Base-by-base conservation (phyloP, 1,140 invertebrate genomes). In the Ceratosolen fusciceps region DNA sequence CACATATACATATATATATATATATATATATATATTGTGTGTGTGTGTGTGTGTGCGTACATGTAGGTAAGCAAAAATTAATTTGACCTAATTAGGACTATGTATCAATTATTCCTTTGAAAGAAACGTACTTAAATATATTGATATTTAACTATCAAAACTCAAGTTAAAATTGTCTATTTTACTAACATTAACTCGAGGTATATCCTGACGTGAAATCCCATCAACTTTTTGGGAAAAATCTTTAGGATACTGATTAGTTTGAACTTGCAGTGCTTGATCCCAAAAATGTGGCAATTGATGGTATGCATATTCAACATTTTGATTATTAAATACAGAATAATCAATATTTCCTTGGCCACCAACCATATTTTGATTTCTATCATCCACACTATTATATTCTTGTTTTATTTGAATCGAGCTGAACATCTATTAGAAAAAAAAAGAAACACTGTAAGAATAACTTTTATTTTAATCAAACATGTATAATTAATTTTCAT, bases 331-430 rank as follows among this genome's bases (percentile, higher is more conserved):
- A 71, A 89, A 90, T 54, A 85, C 83, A 39, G 88, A 83, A 85
- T 89, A 90, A 68, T 89, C 86, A 16, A 86, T 83, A 82, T 83
- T 83, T 21, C 49, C 24, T 75, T 62, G 68, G 74, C 84, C 85
- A 79, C 83, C 79, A 79, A 81, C 84, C 74, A 83, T 84, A 80
- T 80, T 83, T 83, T 82, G 84, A 77, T 81, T 87, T 47, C 83
- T 83, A 70, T 90, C 88, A 68, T 90, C 89, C 68, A 85, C 78
- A 79, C 80, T 83, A 74, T 84, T 84, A 82, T 86, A 90, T 83
- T 90, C 89, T 81, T 90, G 86, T 81, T 90, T 90, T 82, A 90
- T 88, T 82, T 88, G 88, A 75, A 90, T 81, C 74, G 88, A 87
- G 83, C 87, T 86, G 81, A 89, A 90, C 89, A 90, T 90, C 89